A percentile compares a stretch with the other conserved stretches of the same genome.
These are phyloP conservation scores for Torymus auratus DNA, from an alignment of 2,888 invertebrate genomes.

Conservation along the genomic window DNA sequence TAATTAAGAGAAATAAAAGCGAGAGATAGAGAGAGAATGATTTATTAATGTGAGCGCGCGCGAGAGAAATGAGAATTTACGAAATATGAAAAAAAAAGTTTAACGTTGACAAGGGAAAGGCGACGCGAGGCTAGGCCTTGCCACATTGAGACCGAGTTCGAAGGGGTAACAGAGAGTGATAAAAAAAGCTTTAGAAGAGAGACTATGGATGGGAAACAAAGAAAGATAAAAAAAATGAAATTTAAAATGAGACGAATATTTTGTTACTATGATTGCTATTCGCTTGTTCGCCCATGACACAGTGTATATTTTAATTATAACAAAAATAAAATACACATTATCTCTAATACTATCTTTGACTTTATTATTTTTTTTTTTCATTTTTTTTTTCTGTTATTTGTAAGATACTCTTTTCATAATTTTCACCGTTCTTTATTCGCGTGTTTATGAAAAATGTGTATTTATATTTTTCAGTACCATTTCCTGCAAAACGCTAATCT, in stretches of 20 bases:
- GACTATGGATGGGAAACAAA: slow-evolving; percentile 63
- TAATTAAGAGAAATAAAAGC: slow-evolving; percentile 57
- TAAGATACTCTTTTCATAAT: no score
- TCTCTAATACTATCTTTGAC: slow-evolving; percentile 61
- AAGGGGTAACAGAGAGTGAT: slow-evolving; percentile 61
- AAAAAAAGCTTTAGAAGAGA: slow-evolving; percentile 66
- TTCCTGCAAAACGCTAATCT: no score
- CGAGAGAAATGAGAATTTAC: slow-evolving; percentile 48
- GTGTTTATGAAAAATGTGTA: no score
- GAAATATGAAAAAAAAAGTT: slow-evolving; percentile 46
- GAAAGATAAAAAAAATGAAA: slow-evolving; percentile 64
- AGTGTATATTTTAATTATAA: slow-evolving; percentile 77
- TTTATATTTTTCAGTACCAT: no score
- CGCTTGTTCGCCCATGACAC: slow-evolving; percentile 77
- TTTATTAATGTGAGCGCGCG: slow-evolving; percentile 41
- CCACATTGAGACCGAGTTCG: slow-evolving; percentile 36
- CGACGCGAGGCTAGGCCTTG: no score
- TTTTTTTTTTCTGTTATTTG: no score
- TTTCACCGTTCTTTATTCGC: not conserved
- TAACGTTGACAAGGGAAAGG: slow-evolving; percentile 47
- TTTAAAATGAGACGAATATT: slow-evolving; percentile 71
- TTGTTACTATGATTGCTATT: slow-evolving; percentile 76
- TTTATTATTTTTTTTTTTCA: slow-evolving; percentile 32
- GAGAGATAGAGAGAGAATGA: slow-evolving; percentile 52
- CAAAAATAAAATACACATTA: slow-evolving; percentile 71